Conservation (phyloP, 2,797 vertebrate genomes). For the Monodelphis domestica region DNA sequence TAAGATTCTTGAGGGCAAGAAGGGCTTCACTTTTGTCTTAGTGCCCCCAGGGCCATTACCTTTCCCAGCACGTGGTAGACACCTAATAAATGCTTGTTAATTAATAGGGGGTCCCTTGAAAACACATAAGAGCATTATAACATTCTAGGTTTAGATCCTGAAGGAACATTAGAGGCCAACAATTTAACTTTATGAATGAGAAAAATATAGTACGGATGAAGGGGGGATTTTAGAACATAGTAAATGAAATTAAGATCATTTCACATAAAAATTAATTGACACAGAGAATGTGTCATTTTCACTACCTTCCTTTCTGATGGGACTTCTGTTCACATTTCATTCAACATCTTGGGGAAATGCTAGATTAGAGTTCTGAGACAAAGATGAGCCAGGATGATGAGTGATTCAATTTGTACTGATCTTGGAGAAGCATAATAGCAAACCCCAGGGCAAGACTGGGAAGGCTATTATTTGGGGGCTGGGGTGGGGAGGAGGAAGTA, state of each 20-base stretch:
- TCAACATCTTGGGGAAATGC: not conserved
- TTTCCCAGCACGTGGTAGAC: not conserved
- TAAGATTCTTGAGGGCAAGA: not conserved
- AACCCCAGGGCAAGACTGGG: not conserved
- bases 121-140: not conserved
- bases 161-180: not conserved
- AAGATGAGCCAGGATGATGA: not conserved
- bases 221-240: not conserved
- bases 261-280: not conserved
- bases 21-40: not conserved
- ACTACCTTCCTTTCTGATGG: not conserved
- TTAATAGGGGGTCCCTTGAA: not conserved
- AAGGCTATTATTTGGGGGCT: not conserved
- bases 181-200: not conserved
- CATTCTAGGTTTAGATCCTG: not conserved
- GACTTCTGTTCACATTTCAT: not conserved
- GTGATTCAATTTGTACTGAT: not conserved
- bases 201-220: not conserved
- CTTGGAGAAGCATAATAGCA: not conserved
- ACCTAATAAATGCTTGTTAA: not conserved
- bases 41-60: not conserved
- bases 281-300: not conserved
- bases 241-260: not conserved
- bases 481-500: not conserved
- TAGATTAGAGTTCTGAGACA: slow-evolving; percentile 4